Evolutionary conservation across 2,888 invertebrate species (phyloP), one percentile per base, ranked within the genome.

Genomic region (Diogma glabrata): DNA sequence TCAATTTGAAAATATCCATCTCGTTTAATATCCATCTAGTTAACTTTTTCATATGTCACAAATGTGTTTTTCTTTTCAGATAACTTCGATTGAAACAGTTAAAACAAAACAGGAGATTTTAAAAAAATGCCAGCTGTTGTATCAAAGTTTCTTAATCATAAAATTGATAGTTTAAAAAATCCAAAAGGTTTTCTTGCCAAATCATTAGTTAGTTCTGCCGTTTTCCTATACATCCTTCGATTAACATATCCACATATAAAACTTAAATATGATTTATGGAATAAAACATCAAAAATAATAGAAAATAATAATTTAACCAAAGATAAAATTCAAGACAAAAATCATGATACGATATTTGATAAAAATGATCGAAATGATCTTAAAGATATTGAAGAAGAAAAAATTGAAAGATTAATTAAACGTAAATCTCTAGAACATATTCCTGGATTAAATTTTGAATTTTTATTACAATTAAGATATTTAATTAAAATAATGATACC

Each of bases 401-500:
- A 46, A 55, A 26, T 54, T 59, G n/a, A n/a, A n/a, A 43, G 59
- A 60, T 47, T 61, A 60, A 30, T 56, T 51, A 47, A 51, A 53
- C 56, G 55, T 50, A 55, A 53, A 52, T 43, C 43, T 38, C 24
- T 30, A 14, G 52, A 54, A 55, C 49, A 50, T 52, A 52, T 74
- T n/a, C 85, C 87, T 0, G 86, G 87, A 0, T 67, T 90, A 22
- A 88, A 89, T 68, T 71, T 78, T 59, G 81, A 81, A 61, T 90
- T 90, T 67, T 65, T 87, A 19, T 68, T 80, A 10, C 92, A 95
- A 70, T 76, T 96, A 58, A 72, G 80, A 50, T 79, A 78, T 57
- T 72, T 96, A 16, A 71, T 90, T 38, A 78, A 77, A 64, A 88
- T 96, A 55, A 91, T 96, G 84, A 84, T 96, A 53, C 96, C 96